A percentile compares a stretch with the other conserved stretches of the same genome.
These are phyloP conservation scores for Coleophora deauratella DNA, from an alignment of 2,888 invertebrate species.

Conservation along the genomic window DNA sequence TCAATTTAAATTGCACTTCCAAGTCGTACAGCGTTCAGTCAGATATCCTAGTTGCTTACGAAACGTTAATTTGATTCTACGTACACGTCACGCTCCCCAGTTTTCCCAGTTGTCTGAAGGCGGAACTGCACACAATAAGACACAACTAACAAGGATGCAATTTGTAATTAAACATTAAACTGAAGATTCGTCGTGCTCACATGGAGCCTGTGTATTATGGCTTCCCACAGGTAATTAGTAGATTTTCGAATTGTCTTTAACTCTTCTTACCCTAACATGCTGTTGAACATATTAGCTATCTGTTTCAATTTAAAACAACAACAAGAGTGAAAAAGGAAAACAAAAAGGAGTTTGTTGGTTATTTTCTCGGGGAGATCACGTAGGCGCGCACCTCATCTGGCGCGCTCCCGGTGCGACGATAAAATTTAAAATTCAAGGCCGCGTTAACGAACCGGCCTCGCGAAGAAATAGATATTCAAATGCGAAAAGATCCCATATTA, in stretches of 20 bases:
- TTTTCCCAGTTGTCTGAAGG: too few relatives aligned
- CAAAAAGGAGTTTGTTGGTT: constrained; percentile 56
- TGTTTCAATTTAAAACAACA: constrained; percentile 40
- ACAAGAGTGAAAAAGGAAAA: constrained; percentile 34
- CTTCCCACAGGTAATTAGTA: too few relatives aligned
- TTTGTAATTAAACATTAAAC: not conserved
- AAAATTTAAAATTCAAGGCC: constrained; percentile 75
- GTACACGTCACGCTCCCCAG: too few relatives aligned
- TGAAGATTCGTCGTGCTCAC: not conserved
- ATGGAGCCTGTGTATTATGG: too few relatives aligned
- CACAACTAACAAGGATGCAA: too few relatives aligned
- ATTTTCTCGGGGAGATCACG: constrained; percentile 65
- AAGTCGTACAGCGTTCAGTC: too few relatives aligned
- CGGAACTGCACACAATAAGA: too few relatives aligned
- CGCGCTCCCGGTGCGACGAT: constrained; percentile 61
- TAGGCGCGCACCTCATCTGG: constrained; percentile 72
- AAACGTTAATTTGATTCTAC: too few relatives aligned
- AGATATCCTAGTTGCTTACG: too few relatives aligned
- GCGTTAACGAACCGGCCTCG: constrained; percentile 73
- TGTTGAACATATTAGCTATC: constrained; percentile 18
- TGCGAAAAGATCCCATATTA: constrained; percentile 73
- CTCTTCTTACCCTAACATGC: too few relatives aligned
- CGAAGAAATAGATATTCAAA: constrained; percentile 75
- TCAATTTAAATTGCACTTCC: too few relatives aligned
- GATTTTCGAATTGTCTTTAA: too few relatives aligned